Conservation (phyloP, 2,888 invertebrate genomes). For the Scaeva pyrastri region DNA sequence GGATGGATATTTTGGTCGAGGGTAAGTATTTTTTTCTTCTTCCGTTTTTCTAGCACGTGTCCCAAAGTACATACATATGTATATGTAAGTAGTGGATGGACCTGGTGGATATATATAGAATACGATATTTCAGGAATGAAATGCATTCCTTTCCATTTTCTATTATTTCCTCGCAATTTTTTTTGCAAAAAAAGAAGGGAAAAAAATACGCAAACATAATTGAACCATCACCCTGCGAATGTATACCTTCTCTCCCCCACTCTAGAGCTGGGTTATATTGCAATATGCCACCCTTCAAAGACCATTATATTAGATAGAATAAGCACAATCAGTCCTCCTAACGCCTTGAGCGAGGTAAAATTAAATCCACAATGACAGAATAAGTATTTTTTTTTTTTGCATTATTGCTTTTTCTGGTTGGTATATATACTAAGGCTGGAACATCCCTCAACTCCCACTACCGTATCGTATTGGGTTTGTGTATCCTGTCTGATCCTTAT, state of each 20-base stretch:
- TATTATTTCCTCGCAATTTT: constrained; percentile 47
- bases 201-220: constrained; percentile 54
- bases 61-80: neutral
- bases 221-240: constrained; percentile 70
- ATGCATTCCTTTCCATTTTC: constrained; percentile 44
- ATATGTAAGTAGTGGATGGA: no score
- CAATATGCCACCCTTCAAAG: constrained; percentile 29
- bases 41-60: constrained; percentile 44
- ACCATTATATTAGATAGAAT: constrained; percentile 12
- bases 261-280: constrained; percentile 9
- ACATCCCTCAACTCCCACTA: neutral
- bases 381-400: constrained; percentile 45
- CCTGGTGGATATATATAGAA: no score
- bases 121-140: neutral
- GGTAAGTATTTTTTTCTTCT: neutral
- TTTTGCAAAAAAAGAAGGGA: constrained; percentile 34
- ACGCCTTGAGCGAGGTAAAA: constrained; percentile 69
- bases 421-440: neutral
- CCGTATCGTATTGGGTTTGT: neutral
- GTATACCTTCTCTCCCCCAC: constrained; percentile 29
- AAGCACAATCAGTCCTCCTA: constrained; percentile 45
- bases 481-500: constrained; percentile 34
- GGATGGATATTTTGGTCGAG: neutral
- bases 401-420: constrained; percentile 32
- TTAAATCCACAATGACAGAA: constrained; percentile 70